Base-by-base conservation (phyloP, 2,888 invertebrate species). In the Tinea trinotella region DNA sequence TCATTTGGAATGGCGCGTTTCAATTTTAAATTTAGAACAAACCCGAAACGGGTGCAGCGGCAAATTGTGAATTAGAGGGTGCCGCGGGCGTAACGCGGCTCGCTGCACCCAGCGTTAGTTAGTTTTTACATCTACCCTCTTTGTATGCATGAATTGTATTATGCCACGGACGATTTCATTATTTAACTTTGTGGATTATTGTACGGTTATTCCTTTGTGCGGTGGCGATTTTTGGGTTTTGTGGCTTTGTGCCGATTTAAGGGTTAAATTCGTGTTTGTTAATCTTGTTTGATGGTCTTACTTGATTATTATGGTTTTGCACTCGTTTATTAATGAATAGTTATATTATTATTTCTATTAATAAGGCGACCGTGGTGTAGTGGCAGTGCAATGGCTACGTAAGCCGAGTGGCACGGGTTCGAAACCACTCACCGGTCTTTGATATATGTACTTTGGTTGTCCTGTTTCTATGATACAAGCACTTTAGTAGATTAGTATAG, bases 11-110 rank as follows among this genome's bases (percentile, higher is more conserved):
- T 50, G 13, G 50, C 12, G 48, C 3, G 48, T 48, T 24, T 24
- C 22, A 50, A 50, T 50, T 50, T 50, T 50, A 50, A 50, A 50
- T 50, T 50, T 50, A 24, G 40, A 40, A 40, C 40, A 40, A 40
- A 67, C 76, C 67, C 71, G 70, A 71, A 40, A 70, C 65, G 65
- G 64, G 67, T 66, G 62, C 36, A 52, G 35, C 52, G 56, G 72
- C 75, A 74, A 80, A 80, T 81, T 80, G 79, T 75, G 79, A 76
- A 80, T 79, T 79, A 80, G 78, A 67, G 63, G 65, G 67, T 12
- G 53, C 67, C 66, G 73, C 75, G 71, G 74, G 79, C 76, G 75
- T 72, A 71, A 66, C 65, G 70, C 24, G 50, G 46, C 46, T 12
- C 17, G 13, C 46, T 19, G 46, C 24, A 24, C 50, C 6, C 24